Evolutionary conservation across 2,888 invertebrate species (phyloP), one percentile per base, ranked within the genome.

Genomic region (Mimumesa dahlbomi): DNA sequence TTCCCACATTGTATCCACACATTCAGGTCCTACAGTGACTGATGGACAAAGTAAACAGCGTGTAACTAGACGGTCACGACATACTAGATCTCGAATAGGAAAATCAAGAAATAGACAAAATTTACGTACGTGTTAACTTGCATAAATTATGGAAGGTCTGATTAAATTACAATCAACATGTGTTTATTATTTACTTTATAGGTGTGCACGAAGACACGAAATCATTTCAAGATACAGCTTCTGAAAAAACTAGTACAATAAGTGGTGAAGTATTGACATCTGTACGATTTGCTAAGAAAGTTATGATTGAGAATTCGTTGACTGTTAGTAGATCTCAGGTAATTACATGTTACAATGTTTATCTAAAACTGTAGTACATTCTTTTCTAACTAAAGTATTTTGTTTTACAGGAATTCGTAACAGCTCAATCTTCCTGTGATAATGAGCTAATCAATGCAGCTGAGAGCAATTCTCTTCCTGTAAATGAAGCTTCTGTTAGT

Each of bases 1-100:
- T 87, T 95, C 95, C 0, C 95, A 95, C 90, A 95, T 96, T 81
- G 94, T 94, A 6, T 93, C 94, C 1, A 94, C 94, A 4, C 92
- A 92, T 82, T 91, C 91, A n/a, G 88, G 87, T 48, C 84, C 88
- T 22, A 42, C 74, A 3, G 63, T 77, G 7, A 61, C 65, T 13
- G 81, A 72, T 48, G 76, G 71, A n/a, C 82, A 84, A 43, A 82
- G 77, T 54, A 83, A 79, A 49, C 84, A 84, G 59, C 82, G 84
- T 64, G 66, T 67, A 13, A 25, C 68, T 19, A 78, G 82, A 48
- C 82, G 87, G 11, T 82, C 84, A 11, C 79, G 88, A 50, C 85
- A 87, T 19, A 81, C 75, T 31, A 78, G 88, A 69, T 81, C 81
- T 73, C 83, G 88, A n/a, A 79, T 83, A 22, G 86, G 85, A 22